These are phyloP conservation scores for Synergus itoensis DNA, from an alignment of 2,888 invertebrate genomes.

Conservation along the genomic window DNA sequence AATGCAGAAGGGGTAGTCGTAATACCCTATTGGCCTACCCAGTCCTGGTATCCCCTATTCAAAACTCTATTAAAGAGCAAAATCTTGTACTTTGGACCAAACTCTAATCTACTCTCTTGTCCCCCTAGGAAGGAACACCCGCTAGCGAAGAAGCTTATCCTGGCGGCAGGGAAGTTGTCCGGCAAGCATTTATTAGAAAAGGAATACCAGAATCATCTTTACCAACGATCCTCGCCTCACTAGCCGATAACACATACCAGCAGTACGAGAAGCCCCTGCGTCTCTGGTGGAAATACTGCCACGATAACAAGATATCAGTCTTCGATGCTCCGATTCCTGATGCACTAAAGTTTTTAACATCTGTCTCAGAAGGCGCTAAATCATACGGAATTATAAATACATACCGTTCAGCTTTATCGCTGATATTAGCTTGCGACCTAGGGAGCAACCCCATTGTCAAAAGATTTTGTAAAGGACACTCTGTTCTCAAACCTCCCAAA, in stretches of 20 bases:
- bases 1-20: slow-evolving; percentile 12
- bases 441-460: slow-evolving; percentile 17
- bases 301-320: background rate
- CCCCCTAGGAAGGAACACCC: too few species aligned
- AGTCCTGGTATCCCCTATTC: too few species aligned
- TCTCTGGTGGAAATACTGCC: slow-evolving; percentile 58
- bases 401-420: background rate
- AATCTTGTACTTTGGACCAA: too few species aligned
- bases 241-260: slow-evolving; percentile 52
- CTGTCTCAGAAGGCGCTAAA: background rate
- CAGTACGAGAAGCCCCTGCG: slow-evolving; percentile 56
- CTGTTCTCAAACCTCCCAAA: slow-evolving; percentile 36
- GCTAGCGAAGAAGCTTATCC: too few species aligned
- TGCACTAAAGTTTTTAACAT: background rate
- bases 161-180: too few species aligned
- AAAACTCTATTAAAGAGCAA: too few species aligned
- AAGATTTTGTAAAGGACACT: slow-evolving; percentile 44
- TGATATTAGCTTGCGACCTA: background rate
- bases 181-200: too few species aligned
- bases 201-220: too few species aligned
- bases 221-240: slow-evolving; percentile 36
- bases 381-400: background rate
- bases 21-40: too few species aligned
- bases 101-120: too few species aligned
- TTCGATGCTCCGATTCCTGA: background rate